Evolutionary conservation across 2,113 vertebrate genomes (phyloP).

Genomic region (Jaculus jaculus): DNA sequence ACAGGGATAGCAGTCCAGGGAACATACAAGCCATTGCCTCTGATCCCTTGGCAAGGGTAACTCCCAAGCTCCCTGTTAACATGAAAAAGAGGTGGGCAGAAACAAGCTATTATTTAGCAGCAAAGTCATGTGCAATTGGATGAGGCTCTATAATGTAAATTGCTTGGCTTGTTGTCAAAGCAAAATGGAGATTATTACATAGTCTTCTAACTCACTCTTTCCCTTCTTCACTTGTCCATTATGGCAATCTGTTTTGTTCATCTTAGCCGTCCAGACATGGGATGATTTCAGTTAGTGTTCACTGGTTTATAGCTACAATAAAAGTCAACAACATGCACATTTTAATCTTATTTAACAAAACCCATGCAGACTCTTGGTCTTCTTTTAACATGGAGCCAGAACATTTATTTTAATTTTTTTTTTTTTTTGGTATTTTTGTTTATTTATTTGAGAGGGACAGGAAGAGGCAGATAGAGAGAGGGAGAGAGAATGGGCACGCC

Average conservation of each 20-base stretch:
- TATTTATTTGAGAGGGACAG: too few relatives aligned
- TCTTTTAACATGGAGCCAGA: not conserved
- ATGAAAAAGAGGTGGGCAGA: not conserved
- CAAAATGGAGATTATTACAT: slow-evolving; percentile 32
- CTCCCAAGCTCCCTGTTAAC: slow-evolving; percentile 58
- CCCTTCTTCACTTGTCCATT: slow-evolving; percentile 30
- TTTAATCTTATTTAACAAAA: slow-evolving; percentile 6
- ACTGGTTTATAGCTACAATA: not conserved
- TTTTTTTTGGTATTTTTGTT: too few relatives aligned
- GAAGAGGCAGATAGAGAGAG: too few relatives aligned
- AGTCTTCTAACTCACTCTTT: slow-evolving; percentile 29
- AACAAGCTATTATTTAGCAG: slow-evolving; percentile 15
- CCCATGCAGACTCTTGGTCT: not conserved
- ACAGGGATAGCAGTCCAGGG: not conserved
- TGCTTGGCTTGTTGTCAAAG: slow-evolving; percentile 46
- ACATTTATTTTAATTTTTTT: too few relatives aligned
- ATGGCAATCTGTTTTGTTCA: not conserved
- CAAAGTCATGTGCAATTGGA: not conserved
- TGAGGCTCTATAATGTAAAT: slow-evolving; percentile 38
- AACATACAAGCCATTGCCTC: slow-evolving; percentile 11
- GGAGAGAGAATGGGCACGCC: too few relatives aligned
- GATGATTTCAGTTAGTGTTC: not conserved
- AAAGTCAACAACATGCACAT: not conserved
- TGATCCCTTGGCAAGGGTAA: slow-evolving; percentile 50
- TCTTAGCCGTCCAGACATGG: not conserved